Evolutionary conservation across 2,113 vertebrate genomes (phyloP), one percentile per base, ranked within the genome.

Genomic region (Malurus cyaneus): DNA sequence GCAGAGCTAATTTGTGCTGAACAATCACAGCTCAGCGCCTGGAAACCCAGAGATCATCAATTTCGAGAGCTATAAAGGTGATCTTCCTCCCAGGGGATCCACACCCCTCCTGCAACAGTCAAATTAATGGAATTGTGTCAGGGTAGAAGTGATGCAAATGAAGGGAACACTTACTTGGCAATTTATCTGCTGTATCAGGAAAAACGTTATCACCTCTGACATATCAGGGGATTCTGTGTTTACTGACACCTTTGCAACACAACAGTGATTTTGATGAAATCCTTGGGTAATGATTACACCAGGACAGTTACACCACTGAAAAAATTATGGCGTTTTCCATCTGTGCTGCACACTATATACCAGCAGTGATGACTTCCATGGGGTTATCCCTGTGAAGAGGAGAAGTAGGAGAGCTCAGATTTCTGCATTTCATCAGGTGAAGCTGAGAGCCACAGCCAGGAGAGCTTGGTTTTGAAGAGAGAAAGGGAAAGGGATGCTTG

Each of bases 1-100:
- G 41, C 4, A 59, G 61, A 86, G 62, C 49, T 91, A 34, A 29
- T 57, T 94, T 84, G 31, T 92, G 86, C 86, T 93, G 80, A 96
- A 39, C 36, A 34, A 34, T 53, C 84, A 61, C 46, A 76, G 87
- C 66, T 71, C 54, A 72, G 39, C 24, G 41, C 46, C 74, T 81
- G 73, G 66, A 94, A 92, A 76, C 20, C 36, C 49, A 32, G 31
- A 44, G 16, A 14, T 79, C 93, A 92, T 87, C 84, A 61, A 14
- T 81, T 91, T 89, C 61, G 57, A 76, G 61, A 89, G 15, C n/a
- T 2, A 5, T 80, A 86, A 77, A 93, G 92, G 86, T 86, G 85
- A 95, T 42, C 54, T 89, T 85, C 65, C 73, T 76, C 65, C 78
- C 19, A 8, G 61, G 78, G 79, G 72, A 78, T 25, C 41, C 77